A percentile compares a stretch with the other conserved stretches of the same genome.
These are phyloP conservation scores for Muraenolepis orangiensis DNA, from an alignment of 2,797 vertebrate genomes.

Conservation along the genomic window DNA sequence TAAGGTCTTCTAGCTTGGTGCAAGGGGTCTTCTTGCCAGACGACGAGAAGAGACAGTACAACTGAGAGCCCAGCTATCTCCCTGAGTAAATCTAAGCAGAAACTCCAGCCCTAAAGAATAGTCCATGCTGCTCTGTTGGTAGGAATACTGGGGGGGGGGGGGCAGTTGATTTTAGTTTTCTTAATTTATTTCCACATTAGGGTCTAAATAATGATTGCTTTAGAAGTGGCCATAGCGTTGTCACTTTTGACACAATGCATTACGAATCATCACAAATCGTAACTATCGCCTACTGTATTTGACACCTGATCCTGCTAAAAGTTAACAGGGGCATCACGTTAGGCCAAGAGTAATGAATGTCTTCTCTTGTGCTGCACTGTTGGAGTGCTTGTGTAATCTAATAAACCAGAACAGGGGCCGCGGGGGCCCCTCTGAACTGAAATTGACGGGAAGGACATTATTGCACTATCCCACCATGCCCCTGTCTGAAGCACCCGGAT, in stretches of 20 bases:
- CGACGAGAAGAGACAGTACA: conserved; percentile 65
- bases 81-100: conserved; percentile 72
- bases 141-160: neutral
- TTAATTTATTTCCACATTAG: conserved; percentile 12
- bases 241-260: neutral
- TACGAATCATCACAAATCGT: neutral
- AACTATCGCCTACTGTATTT: conserved; percentile 22
- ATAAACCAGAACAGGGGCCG: conserved; percentile 32
- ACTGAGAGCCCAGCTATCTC: conserved; percentile 80
- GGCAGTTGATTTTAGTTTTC: neutral
- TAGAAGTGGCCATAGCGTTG: neutral
- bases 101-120: conserved; percentile 37
- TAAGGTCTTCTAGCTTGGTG: conserved; percentile 73
- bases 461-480: conserved; percentile 76
- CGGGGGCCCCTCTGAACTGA: conserved; percentile 40
- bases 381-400: conserved; percentile 62
- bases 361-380: conserved; percentile 31
- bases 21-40: conserved; percentile 71
- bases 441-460: conserved; percentile 69
- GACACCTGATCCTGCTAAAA: conserved; percentile 34
- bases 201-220: conserved; percentile 25
- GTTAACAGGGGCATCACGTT: conserved; percentile 45
- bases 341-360: conserved; percentile 27
- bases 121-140: conserved; percentile 14
- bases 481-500: conserved; percentile 58